Evolutionary conservation across 2,113 vertebrate species (phyloP).

Genomic region (Tonatia bakeri): DNA sequence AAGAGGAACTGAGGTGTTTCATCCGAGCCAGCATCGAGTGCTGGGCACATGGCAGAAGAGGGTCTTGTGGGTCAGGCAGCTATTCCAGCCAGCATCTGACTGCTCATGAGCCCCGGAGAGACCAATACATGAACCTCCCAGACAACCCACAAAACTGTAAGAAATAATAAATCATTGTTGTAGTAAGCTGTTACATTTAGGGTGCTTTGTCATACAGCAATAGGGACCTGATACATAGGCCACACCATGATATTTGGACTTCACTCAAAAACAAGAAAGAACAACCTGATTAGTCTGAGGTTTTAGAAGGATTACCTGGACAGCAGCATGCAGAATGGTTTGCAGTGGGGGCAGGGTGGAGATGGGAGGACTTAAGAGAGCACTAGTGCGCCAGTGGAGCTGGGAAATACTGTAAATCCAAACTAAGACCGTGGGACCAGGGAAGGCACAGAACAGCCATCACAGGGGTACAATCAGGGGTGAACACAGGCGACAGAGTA

Average conservation of each 20-base stretch:
- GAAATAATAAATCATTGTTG: not conserved
- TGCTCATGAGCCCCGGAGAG: not conserved
- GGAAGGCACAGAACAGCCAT: not conserved
- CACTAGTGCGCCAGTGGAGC: not conserved
- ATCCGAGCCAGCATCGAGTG: not conserved
- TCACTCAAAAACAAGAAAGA: not conserved
- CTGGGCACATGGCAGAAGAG: not conserved
- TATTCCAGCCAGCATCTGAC: not conserved
- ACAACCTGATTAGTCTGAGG: not conserved
- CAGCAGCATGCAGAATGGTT: not conserved
- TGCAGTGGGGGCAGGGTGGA: not conserved
- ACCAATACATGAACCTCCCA: not conserved
- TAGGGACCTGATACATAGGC: not conserved
- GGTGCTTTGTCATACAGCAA: not conserved
- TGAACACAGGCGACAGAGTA: not conserved
- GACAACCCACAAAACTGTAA: not conserved
- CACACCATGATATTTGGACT: not conserved
- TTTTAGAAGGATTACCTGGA: not conserved
- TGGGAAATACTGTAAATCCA: not conserved
- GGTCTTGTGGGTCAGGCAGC: not conserved
- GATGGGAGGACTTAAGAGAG: not conserved
- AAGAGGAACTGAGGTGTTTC: not conserved
- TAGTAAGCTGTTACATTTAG: not conserved
- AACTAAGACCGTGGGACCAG: not conserved
- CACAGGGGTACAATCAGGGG: not conserved